Conservation (phyloP, 2,797 vertebrate genomes). For the Alectoris magna region DNA sequence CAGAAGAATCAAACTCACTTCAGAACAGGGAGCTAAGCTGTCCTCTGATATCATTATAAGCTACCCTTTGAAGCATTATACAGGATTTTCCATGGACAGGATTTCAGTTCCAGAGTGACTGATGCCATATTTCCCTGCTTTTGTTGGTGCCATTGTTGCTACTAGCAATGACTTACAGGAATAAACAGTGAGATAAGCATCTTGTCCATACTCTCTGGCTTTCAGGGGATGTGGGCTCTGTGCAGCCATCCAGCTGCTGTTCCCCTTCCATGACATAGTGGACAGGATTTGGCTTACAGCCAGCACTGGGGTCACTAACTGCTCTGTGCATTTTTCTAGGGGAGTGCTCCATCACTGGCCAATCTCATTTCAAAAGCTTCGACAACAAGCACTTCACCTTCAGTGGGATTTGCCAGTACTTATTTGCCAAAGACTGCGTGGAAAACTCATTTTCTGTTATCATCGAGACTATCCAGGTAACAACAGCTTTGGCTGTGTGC, state of each 20-base stretch:
- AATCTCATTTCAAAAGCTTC: constrained; percentile 97
- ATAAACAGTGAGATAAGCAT: background rate
- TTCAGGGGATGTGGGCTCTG: background rate
- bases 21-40: background rate
- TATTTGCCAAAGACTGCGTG: constrained; percentile 90
- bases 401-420: constrained; percentile 92
- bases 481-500: background rate
- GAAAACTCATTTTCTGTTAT: constrained; percentile 87
- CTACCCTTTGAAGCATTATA: background rate
- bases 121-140: background rate
- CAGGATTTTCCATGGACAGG: background rate
- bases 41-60: background rate
- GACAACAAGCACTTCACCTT: constrained; percentile 97
- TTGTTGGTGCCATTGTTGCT: background rate
- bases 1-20: background rate
- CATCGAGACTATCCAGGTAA: constrained; percentile 94
- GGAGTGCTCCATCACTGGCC: constrained; percentile 93
- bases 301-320: background rate
- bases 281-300: background rate
- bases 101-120: background rate
- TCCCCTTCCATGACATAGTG: background rate
- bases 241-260: background rate
- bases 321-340: constrained; percentile 76
- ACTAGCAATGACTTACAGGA: background rate
- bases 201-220: background rate